phyloP scores from a whole-genome alignment of 2,888 invertebrate genomes.

The Phasia obesa region DNA sequence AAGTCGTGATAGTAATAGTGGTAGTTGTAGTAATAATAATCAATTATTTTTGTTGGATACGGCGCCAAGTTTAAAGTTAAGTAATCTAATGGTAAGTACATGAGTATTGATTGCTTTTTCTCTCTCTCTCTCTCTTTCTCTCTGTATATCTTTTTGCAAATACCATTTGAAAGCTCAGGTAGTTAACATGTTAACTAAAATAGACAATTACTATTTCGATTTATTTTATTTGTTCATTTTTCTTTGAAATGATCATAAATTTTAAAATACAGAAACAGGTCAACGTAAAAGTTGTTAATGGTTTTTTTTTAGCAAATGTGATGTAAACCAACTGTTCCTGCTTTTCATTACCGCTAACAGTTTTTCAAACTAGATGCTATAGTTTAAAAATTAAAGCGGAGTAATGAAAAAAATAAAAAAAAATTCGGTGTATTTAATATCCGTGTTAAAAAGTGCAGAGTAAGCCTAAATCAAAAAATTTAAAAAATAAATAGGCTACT shows the following conservation, averaged over 20 bases:
- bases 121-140: constrained; percentile 5
- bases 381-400: no score
- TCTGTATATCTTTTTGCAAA: background rate
- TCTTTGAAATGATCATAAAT: background rate
- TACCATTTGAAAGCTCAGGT: constrained; percentile 12
- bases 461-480: no score
- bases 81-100: constrained; percentile 82
- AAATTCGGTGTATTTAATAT: no score
- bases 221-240: constrained; percentile 13
- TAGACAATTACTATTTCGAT: constrained; percentile 33
- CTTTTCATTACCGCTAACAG: no score
- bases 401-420: no score
- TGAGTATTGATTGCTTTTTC: constrained; percentile 43
- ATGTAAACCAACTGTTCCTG: no score
- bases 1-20: constrained; percentile 67
- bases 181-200: constrained; percentile 61
- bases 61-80: constrained; percentile 82
- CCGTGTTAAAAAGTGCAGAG: no score
- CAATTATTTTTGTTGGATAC: constrained; percentile 79
- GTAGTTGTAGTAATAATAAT: constrained; percentile 66
- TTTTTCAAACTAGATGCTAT: no score
- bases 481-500: no score
- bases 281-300: constrained; percentile 42
- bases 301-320: background rate
- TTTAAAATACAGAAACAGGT: background rate